Percentiles rank a stretch among this genome's conserved stretches.
Conservation (phyloP, 1,140 invertebrate species). For the Drosophila sucinea region DNA sequence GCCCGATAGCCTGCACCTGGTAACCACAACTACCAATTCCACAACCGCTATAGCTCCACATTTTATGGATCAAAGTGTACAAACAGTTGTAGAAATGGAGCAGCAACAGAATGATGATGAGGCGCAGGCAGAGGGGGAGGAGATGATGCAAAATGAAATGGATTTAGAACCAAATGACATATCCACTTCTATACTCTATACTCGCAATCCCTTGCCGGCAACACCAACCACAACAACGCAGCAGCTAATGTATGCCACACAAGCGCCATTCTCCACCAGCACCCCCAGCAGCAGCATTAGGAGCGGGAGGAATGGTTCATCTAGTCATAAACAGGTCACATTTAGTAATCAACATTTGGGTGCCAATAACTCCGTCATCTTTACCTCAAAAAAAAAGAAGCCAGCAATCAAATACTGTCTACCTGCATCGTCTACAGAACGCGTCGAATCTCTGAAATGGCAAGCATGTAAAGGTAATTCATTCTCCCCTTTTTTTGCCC, state of each 20-base stretch:
- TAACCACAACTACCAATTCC: conserved; percentile 27
- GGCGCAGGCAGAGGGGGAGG: conserved; percentile 2
- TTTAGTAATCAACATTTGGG: neutral
- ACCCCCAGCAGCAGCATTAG: conserved; percentile 22
- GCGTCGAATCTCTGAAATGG: conserved; percentile 40
- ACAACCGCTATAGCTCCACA: conserved; percentile 46
- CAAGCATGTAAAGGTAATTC: conserved; percentile 52
- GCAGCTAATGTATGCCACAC: conserved; percentile 8
- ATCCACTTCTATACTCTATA: conserved; percentile 5
- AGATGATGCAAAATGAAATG: neutral
- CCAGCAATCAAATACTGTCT: conserved; percentile 51
- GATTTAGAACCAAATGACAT: conserved; percentile 5
- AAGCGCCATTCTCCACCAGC: conserved; percentile 6
- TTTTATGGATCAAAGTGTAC: conserved; percentile 61
- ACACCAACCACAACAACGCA: conserved; percentile 19
- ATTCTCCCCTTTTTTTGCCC: neutral
- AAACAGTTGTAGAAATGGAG: conserved; percentile 38
- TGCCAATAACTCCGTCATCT: conserved; percentile 54
- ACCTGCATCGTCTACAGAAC: conserved; percentile 37
- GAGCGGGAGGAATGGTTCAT: conserved; percentile 18
- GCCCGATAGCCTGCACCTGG: conserved; percentile 59
- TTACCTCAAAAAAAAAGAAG: conserved; percentile 45
- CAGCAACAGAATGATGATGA: conserved; percentile 16
- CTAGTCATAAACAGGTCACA: conserved; percentile 8
- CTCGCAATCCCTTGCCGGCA: neutral